A percentile compares a stretch with the other conserved stretches of the same genome.
These are phyloP conservation scores for Clarias macrocephalus DNA, from an alignment of 2,113 vertebrate genomes.

Conservation along the genomic window DNA sequence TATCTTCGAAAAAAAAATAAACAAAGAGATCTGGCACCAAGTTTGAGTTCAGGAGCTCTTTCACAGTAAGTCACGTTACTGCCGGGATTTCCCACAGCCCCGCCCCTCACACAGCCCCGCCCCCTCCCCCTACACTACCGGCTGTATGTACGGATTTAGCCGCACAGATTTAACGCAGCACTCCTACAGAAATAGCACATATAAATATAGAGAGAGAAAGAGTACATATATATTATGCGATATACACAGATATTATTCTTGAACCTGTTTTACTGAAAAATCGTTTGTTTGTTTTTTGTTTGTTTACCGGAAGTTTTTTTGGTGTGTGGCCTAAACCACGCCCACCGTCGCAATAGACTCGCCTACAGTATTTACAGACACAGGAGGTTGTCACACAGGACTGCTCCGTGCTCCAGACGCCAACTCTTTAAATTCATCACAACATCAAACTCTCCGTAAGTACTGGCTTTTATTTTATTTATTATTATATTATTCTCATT, in stretches of 20 bases:
- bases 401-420: neutral
- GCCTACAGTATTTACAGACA: neutral
- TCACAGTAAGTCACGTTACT: neutral
- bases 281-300: no score
- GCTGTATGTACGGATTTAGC: neutral
- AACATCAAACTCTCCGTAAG: neutral
- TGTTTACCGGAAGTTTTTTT: neutral
- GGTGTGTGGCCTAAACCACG: neutral
- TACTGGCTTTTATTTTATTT: neutral
- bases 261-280: no score
- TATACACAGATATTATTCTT: no score
- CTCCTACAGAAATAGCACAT: neutral
- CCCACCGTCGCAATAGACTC: neutral
- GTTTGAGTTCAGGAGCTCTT: no score
- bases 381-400: neutral
- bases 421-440: neutral
- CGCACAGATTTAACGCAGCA: neutral
- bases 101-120: neutral
- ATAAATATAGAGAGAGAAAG: no score
- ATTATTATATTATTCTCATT: no score
- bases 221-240: no score
- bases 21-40: neutral
- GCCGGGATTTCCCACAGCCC: neutral
- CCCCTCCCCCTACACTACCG: neutral
- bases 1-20: no score